A percentile compares a stretch with the other conserved stretches of the same genome.
Evolutionary conservation across 2,113 vertebrate genomes (phyloP).

Genomic region (Brachionichthys hirsutus): DNA sequence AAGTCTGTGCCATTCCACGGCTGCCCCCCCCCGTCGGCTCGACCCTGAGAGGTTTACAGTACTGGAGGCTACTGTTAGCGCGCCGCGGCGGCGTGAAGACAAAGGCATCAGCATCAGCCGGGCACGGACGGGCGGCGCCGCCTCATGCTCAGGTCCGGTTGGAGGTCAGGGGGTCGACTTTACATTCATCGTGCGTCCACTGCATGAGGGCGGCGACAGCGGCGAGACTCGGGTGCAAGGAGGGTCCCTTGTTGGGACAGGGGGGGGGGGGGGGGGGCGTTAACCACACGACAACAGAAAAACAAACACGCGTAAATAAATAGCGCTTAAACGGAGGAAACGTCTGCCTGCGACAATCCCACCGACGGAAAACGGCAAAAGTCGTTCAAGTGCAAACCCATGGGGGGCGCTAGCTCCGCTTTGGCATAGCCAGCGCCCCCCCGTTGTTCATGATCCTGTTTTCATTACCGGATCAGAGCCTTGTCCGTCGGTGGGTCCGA

Average conservation of each 20-base stretch:
- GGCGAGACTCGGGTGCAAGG: conserved; percentile 46
- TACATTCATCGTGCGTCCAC: conserved; percentile 63
- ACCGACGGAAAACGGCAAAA: no score
- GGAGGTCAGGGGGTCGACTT: conserved; percentile 27
- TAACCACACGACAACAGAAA: conserved; percentile 55
- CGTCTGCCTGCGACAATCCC: no score
- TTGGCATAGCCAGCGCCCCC: no score
- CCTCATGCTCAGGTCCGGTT: conserved; percentile 13
- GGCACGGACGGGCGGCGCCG: no score
- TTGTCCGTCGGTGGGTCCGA: conserved; percentile 48
- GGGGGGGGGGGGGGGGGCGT: conserved; percentile 69
- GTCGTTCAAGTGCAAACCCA: no score
- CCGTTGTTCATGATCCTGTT: conserved; percentile 29
- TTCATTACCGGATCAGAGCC: conserved; percentile 59
- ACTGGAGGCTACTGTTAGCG: conserved; percentile 73
- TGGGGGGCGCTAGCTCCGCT: not conserved
- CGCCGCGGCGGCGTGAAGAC: conserved; percentile 38
- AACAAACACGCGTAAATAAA: conserved; percentile 42
- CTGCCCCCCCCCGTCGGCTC: conserved; percentile 61
- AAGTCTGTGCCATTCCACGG: conserved; percentile 67
- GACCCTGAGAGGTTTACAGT: conserved; percentile 77
- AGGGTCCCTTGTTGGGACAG: conserved; percentile 66
- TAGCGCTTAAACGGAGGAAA: conserved; percentile 68
- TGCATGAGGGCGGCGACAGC: not conserved
- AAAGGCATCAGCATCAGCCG: no score